phyloP scores from a whole-genome alignment of 2,888 invertebrate genomes.

The Hartigia nigra region DNA sequence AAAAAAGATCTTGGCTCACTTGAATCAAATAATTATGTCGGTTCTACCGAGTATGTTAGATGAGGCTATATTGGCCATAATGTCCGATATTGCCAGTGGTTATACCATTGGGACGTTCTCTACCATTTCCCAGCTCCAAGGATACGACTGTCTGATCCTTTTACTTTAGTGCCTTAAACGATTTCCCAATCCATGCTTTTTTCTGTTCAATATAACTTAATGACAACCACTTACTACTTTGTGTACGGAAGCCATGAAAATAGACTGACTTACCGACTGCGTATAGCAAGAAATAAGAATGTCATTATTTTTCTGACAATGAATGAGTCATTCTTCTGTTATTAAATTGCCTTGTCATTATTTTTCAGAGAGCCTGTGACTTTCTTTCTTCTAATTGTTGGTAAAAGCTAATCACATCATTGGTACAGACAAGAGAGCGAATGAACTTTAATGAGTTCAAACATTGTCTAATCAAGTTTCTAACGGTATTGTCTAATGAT shows the following conservation, averaged over 20 bases:
- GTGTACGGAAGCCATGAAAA: neutral
- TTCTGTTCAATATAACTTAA: neutral
- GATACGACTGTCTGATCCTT: neutral
- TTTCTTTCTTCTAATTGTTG: neutral
- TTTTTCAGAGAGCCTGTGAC: neutral
- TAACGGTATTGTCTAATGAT: neutral
- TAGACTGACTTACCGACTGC: neutral
- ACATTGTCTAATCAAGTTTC: neutral
- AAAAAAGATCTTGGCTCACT: neutral
- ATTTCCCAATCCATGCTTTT: neutral
- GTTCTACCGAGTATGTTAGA: neutral
- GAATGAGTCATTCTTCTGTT: neutral
- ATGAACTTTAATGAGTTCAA: neutral
- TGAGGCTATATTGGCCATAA: neutral
- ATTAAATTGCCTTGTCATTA: neutral
- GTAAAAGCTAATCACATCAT: neutral
- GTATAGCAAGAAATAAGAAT: neutral
- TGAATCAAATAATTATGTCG: neutral
- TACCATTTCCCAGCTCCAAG: neutral
- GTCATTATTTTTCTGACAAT: neutral
- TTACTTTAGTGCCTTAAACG: neutral
- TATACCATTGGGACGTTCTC: neutral
- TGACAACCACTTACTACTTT: neutral
- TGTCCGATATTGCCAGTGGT: neutral
- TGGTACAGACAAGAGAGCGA: neutral